Evolutionary conservation across 2,113 vertebrate genomes (phyloP).

Genomic region (Montifringilla adamsi): DNA sequence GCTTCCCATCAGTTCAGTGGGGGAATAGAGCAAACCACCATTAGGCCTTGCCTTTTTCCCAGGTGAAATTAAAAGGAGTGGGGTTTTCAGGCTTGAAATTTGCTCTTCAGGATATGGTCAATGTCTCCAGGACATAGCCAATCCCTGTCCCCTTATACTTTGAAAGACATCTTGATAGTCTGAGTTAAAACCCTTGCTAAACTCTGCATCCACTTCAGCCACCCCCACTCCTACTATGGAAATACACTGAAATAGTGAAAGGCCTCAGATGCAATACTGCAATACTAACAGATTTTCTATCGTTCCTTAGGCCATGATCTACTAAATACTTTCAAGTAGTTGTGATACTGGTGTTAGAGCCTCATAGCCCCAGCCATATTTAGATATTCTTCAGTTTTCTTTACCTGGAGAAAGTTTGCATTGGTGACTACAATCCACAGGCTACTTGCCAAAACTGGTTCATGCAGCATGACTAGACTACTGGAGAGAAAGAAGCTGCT

Average conservation of each 20-base stretch:
- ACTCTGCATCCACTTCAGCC: not conserved
- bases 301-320: not conserved
- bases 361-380: not conserved
- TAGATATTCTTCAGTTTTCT: not conserved
- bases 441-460: not conserved
- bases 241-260: not conserved
- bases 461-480: not conserved
- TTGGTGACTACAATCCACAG: not conserved
- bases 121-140: not conserved
- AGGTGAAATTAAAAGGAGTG: not conserved
- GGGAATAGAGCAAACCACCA: not conserved
- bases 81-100: not conserved
- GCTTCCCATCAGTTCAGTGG: not conserved
- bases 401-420: not conserved
- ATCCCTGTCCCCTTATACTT: not conserved
- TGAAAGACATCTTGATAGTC: not conserved
- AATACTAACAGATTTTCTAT: not conserved
- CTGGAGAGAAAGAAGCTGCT: not conserved
- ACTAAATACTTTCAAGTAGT: not conserved
- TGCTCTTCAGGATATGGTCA: not conserved
- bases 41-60: not conserved
- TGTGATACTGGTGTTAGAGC: not conserved
- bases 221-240: not conserved
- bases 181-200: not conserved
- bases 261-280: not conserved